phyloP scores from a whole-genome alignment of 2,888 invertebrate genomes.

The Thecophora atra region DNA sequence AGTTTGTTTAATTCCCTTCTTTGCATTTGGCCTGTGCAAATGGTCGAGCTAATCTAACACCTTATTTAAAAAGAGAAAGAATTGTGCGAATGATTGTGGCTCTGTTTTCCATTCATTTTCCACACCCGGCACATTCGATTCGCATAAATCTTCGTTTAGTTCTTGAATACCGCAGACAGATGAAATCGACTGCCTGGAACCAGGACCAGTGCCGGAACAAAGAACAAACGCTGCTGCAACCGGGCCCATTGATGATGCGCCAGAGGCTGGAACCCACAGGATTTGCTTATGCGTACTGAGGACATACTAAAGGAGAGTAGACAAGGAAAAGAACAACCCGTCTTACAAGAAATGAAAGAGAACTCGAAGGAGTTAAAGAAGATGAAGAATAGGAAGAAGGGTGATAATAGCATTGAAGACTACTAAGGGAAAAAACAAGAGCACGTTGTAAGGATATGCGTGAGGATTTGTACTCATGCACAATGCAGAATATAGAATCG shows the following conservation, averaged over 20 bases:
- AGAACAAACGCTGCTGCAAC: neutral
- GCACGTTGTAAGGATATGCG: slow-evolving; percentile 15
- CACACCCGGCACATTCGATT: slow-evolving; percentile 39
- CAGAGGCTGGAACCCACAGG: slow-evolving; percentile 9
- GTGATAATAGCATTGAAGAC: neutral
- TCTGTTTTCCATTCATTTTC: slow-evolving; percentile 32
- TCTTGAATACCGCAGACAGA: slow-evolving; percentile 37
- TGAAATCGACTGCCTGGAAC: slow-evolving; percentile 6
- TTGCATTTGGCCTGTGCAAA: neutral
- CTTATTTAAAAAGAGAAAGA: neutral
- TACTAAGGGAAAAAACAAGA: neutral
- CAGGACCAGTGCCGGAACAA: slow-evolving; percentile 5
- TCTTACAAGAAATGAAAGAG: neutral
- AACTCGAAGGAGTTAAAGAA: neutral
- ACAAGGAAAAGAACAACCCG: neutral
- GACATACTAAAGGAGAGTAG: neutral
- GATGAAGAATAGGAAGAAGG: slow-evolving; percentile 1
- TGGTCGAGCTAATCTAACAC: neutral
- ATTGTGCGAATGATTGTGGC: slow-evolving; percentile 16
- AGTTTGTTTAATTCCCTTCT: neutral
- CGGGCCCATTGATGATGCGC: no score
- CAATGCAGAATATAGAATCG: neutral
- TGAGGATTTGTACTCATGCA: slow-evolving; percentile 10
- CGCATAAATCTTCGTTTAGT: slow-evolving; percentile 43
- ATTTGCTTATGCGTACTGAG: neutral